Conservation (phyloP, 2,113 vertebrate species). For the Crotalus viridis region DNA sequence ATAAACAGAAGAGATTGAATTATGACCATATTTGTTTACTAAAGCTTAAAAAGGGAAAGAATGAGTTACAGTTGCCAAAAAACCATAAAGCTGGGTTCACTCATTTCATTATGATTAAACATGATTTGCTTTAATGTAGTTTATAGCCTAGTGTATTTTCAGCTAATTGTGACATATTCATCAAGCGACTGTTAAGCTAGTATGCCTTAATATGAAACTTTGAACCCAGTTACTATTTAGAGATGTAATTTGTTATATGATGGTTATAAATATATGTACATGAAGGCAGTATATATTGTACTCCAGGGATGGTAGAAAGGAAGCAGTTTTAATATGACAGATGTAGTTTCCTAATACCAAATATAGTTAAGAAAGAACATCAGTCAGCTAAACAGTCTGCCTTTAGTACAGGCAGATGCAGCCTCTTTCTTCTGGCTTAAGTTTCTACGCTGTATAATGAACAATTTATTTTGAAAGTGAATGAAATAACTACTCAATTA, state of each 20-base stretch:
- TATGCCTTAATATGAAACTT: background rate
- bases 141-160: background rate
- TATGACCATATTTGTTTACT: background rate
- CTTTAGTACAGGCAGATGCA: background rate
- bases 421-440: background rate
- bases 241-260: background rate
- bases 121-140: background rate
- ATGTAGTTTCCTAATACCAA: conserved; percentile 6
- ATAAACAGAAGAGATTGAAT: background rate
- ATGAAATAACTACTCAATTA: background rate
- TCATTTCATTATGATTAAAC: background rate
- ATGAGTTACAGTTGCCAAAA: background rate
- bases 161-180: background rate
- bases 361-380: conserved; percentile 8
- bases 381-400: background rate
- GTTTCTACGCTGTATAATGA: background rate
- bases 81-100: background rate
- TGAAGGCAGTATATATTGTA: background rate
- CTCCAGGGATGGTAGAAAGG: background rate
- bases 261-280: background rate
- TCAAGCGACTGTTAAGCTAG: background rate
- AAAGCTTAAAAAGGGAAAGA: background rate
- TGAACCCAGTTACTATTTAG: background rate
- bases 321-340: background rate
- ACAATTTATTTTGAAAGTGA: background rate